Evolutionary conservation across 2,113 vertebrate species (phyloP), one percentile per base, ranked within the genome.

Genomic region (Fregata magnificens): DNA sequence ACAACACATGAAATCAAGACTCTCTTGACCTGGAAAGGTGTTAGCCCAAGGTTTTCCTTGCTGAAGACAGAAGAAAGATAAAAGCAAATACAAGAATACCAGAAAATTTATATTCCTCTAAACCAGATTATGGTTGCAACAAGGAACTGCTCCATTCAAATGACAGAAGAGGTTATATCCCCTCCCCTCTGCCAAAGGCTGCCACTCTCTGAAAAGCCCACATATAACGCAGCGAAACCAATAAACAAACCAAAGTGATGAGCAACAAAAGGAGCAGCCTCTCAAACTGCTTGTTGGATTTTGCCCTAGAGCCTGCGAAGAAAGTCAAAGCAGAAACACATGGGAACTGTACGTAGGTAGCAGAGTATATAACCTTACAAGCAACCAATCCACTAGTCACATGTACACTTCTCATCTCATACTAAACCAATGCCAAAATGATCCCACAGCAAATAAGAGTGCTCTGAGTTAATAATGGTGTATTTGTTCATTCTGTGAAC

Each of bases 261-360:
- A 79, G 17, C 3, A 71, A 67, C 2, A 9, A 59, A 92, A 72
- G 31, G 1, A 61, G 20, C 13, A 58, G 32, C 29, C 19, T 47
- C 40, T 55, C 66, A 36, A n/a, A 59, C 28, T 52, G 56, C 47
- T 58, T 38, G 20, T 1, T 88, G 45, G 34, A 73, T 82, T 81
- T 45, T 76, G 15, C 63, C 28, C 44, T 50, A 56, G 7, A 70
- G 40, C 16, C 49, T 81, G 28, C 8, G 50, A 63, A 65, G 25
- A 72, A 67, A 49, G 13, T 26, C n/a, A 72, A 25, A 62, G 45
- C 66, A 61, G 32, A 72, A 83, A 38, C 7, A 45, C 10, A 5
- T 2, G 2, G 21, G 50, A 76, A 78, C 11, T 45, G 2, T 10
- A 38, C 0, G 6, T 5, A 56, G 20, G 9, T 18, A 67, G 32